Evolutionary conservation across 2,113 vertebrate genomes (phyloP).

Genomic region (Pseudorhombus dupliciocellatus): DNA sequence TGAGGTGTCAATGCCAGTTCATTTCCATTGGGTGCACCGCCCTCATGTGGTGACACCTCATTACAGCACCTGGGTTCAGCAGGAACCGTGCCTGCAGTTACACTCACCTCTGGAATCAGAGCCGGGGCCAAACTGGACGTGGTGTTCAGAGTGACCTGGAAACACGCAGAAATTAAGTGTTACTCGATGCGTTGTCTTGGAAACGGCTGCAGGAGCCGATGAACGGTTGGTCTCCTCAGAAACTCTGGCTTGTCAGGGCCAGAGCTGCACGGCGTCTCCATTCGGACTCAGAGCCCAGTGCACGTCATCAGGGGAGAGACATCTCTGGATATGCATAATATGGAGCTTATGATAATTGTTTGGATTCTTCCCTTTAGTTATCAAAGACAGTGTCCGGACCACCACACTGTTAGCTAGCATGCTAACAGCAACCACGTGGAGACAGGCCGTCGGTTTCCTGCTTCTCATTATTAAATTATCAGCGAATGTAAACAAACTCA

Average conservation of each 20-base stretch:
- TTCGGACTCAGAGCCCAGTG: conserved; percentile 62
- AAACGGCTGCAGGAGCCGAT: fast-evolving
- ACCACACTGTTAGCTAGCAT: not conserved
- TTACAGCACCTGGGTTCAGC: not conserved
- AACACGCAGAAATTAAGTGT: not conserved
- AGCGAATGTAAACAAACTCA: not conserved
- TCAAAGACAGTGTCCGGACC: too few relatives aligned
- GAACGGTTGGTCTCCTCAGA: conserved; percentile 45
- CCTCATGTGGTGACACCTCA: not conserved
- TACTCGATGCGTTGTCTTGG: fast-evolving
- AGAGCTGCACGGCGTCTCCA: conserved; percentile 60
- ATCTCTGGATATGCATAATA: not conserved
- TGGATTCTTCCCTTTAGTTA: not conserved
- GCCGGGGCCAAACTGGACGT: too few relatives aligned
- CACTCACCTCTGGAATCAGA: too few relatives aligned
- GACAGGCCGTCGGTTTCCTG: not conserved
- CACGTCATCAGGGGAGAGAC: conserved; percentile 55
- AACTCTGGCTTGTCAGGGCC: conserved; percentile 66
- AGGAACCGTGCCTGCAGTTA: not conserved
- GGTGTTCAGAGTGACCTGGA: not conserved
- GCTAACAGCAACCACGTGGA: conserved; percentile 50
- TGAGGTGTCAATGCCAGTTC: too few relatives aligned
- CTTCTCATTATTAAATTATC: too few relatives aligned
- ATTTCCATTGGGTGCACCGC: not conserved
- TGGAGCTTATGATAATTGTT: not conserved